Percentiles rank a stretch among this genome's conserved stretches.
phyloP scores from a whole-genome alignment of 2,113 vertebrate species.

The Boleophthalmus pectinirostris region DNA sequence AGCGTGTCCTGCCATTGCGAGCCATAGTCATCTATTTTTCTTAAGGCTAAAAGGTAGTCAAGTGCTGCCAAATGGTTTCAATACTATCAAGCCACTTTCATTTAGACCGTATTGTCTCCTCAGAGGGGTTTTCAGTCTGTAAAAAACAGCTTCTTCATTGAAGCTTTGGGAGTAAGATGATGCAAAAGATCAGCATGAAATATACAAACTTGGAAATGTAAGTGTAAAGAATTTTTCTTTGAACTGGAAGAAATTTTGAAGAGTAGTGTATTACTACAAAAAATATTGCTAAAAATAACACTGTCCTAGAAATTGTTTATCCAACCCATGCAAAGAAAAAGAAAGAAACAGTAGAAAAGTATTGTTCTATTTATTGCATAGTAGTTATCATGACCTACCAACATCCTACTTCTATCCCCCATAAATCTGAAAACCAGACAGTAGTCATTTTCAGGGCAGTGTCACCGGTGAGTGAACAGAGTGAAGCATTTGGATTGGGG shows the following conservation, averaged over 20 bases:
- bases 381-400: too few relatives aligned
- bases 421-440: background rate
- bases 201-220: too few relatives aligned
- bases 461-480: background rate
- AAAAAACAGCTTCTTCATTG: background rate
- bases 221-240: too few relatives aligned
- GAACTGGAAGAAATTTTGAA: too few relatives aligned
- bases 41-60: conserved; percentile 8
- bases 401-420: too few relatives aligned
- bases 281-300: too few relatives aligned
- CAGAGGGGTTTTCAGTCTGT: background rate
- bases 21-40: background rate
- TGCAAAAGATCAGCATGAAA: background rate
- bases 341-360: too few relatives aligned
- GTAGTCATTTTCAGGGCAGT: background rate
- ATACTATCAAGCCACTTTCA: conserved; percentile 6
- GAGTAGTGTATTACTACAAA: too few relatives aligned
- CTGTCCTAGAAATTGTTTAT: too few relatives aligned
- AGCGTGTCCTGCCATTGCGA: background rate
- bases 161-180: background rate
- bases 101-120: conserved; percentile 8
- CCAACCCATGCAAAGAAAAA: too few relatives aligned
- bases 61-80: conserved; percentile 7
- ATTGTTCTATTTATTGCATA: too few relatives aligned
- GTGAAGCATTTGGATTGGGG: background rate